Percentiles rank a stretch among this genome's conserved stretches.
Conservation (phyloP, 2,113 vertebrate species). For the Prietella phreatophila region DNA sequence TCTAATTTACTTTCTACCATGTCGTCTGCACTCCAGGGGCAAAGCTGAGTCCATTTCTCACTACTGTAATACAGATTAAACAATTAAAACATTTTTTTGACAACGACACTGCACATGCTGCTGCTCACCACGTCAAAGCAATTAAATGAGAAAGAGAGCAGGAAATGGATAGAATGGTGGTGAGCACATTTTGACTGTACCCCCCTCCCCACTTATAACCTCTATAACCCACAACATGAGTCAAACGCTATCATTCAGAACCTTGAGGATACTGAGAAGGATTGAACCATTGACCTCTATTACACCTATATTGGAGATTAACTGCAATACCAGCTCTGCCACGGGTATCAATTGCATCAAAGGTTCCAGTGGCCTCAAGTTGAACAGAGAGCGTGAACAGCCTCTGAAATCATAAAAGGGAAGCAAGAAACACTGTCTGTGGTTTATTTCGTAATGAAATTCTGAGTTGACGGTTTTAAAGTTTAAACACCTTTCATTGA, state of each 20-base stretch:
- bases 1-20: constrained; percentile 80
- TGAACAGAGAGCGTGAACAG: constrained; percentile 16
- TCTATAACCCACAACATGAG: constrained; percentile 37
- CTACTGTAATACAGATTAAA: constrained; percentile 73
- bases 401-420: constrained; percentile 15
- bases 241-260: constrained; percentile 38
- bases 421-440: not conserved
- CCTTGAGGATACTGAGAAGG: constrained; percentile 33
- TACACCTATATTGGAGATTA: constrained; percentile 38
- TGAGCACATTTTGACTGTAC: constrained; percentile 1
- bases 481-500: not conserved
- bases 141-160: not conserved
- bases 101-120: not conserved
- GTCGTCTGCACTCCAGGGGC: constrained; percentile 72
- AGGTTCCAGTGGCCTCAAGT: constrained; percentile 47
- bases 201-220: not conserved
- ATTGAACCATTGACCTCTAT: constrained; percentile 51
- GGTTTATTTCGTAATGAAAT: not conserved
- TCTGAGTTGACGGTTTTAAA: not conserved
- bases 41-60: constrained; percentile 71
- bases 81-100: constrained; percentile 70
- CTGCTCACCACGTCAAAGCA: constrained; percentile 8
- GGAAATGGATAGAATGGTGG: not conserved
- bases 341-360: constrained; percentile 52
- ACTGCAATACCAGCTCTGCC: constrained; percentile 43